Evolutionary conservation across 1,140 invertebrate genomes (phyloP).

Genomic region (Planococcus citri): DNA sequence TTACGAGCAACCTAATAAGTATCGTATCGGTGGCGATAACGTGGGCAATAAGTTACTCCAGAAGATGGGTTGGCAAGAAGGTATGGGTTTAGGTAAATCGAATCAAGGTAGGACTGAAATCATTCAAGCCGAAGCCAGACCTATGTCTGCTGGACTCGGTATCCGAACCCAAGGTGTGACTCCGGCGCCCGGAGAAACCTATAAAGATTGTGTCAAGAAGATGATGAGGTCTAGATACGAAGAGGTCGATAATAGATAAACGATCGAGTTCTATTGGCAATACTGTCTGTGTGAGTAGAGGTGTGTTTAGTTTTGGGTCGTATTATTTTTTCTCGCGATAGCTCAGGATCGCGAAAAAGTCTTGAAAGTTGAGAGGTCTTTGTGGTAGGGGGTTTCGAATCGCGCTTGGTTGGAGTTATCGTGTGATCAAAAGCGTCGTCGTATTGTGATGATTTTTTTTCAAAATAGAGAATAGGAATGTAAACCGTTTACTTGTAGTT

Average conservation of each 20-base stretch:
- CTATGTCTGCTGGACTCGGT: conserved; percentile 57
- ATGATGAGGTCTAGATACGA: conserved; percentile 75
- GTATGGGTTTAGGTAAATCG: conserved; percentile 80
- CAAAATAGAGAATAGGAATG: too few relatives aligned
- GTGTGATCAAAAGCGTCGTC: too few relatives aligned
- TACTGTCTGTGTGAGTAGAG: too few relatives aligned
- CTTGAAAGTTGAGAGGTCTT: too few relatives aligned
- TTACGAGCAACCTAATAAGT: conserved; percentile 51
- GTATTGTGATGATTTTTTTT: too few relatives aligned
- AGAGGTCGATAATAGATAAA: conserved; percentile 40
- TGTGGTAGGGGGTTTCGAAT: too few relatives aligned
- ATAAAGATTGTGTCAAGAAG: conserved; percentile 83
- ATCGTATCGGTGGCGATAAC: conserved; percentile 72
- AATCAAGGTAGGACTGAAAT: conserved; percentile 90
- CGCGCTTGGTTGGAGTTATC: too few relatives aligned
- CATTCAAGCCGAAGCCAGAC: conserved; percentile 59
- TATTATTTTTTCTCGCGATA: too few relatives aligned
- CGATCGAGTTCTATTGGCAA: too few relatives aligned
- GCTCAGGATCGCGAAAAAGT: too few relatives aligned
- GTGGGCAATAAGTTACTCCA: conserved; percentile 87
- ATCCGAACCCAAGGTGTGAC: conserved; percentile 57
- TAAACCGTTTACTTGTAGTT: too few relatives aligned
- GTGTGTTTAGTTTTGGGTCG: too few relatives aligned
- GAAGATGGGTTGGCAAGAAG: conserved; percentile 98
- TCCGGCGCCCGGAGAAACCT: conserved; percentile 67